Base-by-base conservation (phyloP, 2,888 invertebrate genomes). In the Drosophila robusta region DNA sequence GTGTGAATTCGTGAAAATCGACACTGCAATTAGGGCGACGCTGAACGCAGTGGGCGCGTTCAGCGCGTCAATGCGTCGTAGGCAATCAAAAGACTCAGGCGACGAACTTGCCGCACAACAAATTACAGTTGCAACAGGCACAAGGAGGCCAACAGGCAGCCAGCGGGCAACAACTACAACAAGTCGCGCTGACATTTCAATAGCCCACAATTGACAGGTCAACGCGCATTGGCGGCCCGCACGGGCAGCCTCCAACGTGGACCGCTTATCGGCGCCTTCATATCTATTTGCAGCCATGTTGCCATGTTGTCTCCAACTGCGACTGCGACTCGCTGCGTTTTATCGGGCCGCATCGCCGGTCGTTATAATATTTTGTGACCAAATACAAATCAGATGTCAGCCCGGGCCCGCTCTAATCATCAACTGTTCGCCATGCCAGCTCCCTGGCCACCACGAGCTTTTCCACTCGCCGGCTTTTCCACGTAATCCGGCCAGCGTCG, bases 171-270 rank as follows among this genome's bases (percentile, higher is more conserved):
- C 71, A 61, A 61, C 51, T 73, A 6, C 63, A 50, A 52, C 71
- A 61, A 61, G 54, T 73, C 74, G 80, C 79, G 86, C 91, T 91
- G 91, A 91, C 91, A 91, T 91, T 91, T 91, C 91, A 91, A 91
- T 91, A 91, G 92, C 85, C 76, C 78, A 80, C 81, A 91, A 91
- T 91, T 91, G 91, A 91, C 91, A 91, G 91, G 90, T 91, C 91
- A 91, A 91, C 91, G 92, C 92, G 90, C 89, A 90, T 64, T 65
- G 75, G 75, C 63, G 73, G 73, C 72, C 72, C 72, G 75, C 72
- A 73, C 75, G 57, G 58, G 44, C 39, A 56, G 49, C 46, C 52
- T 56, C 36, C 29, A 34, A 34, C 29, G 50, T 56, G 56, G 49
- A 39, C 54, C 44, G 54, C 41, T 81, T 82, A 81, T 82, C 79